Percentiles rank a stretch among this genome's conserved stretches.
Conservation (phyloP, 2,797 vertebrate genomes). For the Crypturellus tataupa region DNA sequence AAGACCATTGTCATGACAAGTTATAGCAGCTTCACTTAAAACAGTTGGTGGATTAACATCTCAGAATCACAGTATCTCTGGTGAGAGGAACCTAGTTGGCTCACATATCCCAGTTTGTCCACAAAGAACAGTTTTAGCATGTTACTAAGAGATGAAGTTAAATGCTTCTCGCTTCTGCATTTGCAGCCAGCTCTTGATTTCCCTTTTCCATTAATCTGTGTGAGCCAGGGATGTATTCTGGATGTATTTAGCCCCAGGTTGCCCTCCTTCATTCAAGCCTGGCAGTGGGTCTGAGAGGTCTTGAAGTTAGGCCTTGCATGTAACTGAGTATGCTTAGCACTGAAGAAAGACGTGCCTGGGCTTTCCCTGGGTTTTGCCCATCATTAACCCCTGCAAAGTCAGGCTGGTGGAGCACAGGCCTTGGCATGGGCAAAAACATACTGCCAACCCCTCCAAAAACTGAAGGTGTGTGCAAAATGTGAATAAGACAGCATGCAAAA, state of each 20-base stretch:
- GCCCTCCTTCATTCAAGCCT: not conserved
- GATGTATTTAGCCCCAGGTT: not conserved
- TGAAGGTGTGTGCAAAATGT: fast-evolving
- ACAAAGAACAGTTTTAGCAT: not conserved
- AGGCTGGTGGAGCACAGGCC: not conserved
- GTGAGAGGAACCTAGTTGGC: not conserved
- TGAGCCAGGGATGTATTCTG: not conserved
- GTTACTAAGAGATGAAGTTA: not conserved
- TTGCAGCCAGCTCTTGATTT: not conserved
- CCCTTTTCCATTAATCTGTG: not conserved
- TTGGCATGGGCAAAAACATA: not conserved
- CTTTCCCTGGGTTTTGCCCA: not conserved
- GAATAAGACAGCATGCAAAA: not conserved
- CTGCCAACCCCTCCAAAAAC: not conserved
- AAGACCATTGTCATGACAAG: not conserved
- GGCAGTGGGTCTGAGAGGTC: not conserved
- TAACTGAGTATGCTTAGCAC: not conserved
- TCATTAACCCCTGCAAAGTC: not conserved
- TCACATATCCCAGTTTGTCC: not conserved
- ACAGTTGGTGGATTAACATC: not conserved
- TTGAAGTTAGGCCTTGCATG: not conserved
- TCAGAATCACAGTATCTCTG: not conserved
- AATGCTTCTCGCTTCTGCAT: not conserved
- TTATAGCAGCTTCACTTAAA: not conserved
- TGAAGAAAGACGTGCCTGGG: not conserved